Evolutionary conservation across 2,888 invertebrate genomes (phyloP), one percentile per base, ranked within the genome.

Genomic region (Zaprionus bogoriensis): DNA sequence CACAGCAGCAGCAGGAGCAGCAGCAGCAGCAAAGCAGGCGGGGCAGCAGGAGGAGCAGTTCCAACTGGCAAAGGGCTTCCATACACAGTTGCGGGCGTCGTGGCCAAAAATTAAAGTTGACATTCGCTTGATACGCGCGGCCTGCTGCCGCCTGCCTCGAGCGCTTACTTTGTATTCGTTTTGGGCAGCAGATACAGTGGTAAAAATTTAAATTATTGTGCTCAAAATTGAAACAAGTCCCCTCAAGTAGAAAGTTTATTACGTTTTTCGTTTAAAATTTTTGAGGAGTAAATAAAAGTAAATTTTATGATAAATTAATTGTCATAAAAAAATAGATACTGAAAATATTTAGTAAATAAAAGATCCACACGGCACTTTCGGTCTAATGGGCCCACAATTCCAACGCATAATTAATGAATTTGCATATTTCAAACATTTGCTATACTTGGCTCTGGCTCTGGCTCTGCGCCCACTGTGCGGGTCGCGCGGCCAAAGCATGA

Each of bases 101-200:
- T 51, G 25, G 7, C 38, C 55, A 30, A 60, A 52, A 46, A 73
- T 58, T 76, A 60, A 70, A 74, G 74, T 74, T 76, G 77, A 76
- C 76, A 77, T 50, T 66, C 67, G 67, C 59, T 65, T 61, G 65
- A 70, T 75, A 70, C 25, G 72, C 42, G 23, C 32, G 20, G 52
- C 46, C 32, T 32, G 38, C 17, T 20, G 42, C 58, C 30, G 4
- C 20, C 28, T 48, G 44, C 19, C 19, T 30, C 12, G 42, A 20
- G 25, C 12, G 25, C 25, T 25, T 25, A 12, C 42, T 12, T 25
- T 25, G 39, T 17, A 36, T 36, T 14, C 14, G 17, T 36, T 36
- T 36, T 36, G 32, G 32, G 32, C 17, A 6, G 32, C 14, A 14
- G 7, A 17, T 36, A 36, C 32, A 36, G 32, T 36, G 32, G 32